Conservation (phyloP, 2,797 vertebrate species). For the Morelia viridis region DNA sequence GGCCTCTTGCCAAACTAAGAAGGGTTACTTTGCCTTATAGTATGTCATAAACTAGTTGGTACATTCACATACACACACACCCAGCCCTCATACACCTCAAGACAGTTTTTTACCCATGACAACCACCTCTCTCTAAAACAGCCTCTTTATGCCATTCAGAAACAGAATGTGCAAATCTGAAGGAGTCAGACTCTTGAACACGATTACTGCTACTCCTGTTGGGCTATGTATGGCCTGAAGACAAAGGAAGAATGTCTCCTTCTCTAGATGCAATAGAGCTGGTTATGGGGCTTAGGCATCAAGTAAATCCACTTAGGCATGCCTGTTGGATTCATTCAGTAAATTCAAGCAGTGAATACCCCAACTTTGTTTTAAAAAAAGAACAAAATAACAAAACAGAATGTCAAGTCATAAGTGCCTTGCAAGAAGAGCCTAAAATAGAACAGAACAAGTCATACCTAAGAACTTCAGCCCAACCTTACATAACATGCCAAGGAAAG, state of each 20-base stretch:
- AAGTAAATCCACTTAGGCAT: conserved; percentile 22
- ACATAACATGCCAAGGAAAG: not conserved
- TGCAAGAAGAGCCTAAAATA: not conserved
- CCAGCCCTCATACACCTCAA: not conserved
- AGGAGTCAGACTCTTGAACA: not conserved
- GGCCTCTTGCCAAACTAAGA: not conserved
- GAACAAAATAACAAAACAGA: not conserved
- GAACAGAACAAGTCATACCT: not conserved
- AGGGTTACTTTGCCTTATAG: not conserved
- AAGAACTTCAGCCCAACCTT: not conserved
- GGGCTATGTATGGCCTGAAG: not conserved
- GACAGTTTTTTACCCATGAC: not conserved
- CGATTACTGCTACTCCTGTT: not conserved
- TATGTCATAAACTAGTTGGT: not conserved
- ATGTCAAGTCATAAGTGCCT: not conserved
- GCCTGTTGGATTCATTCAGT: not conserved
- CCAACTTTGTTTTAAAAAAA: not conserved
- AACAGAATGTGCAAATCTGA: not conserved
- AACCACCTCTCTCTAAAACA: not conserved
- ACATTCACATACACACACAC: too few species aligned
- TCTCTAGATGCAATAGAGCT: not conserved
- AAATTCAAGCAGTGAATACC: not conserved
- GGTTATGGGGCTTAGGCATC: conserved; percentile 1
- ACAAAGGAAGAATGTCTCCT: not conserved
- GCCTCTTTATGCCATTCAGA: not conserved